Evolutionary conservation across 2,888 invertebrate species (phyloP), one percentile per base, ranked within the genome.

Genomic region (Thymelicus sylvestris): DNA sequence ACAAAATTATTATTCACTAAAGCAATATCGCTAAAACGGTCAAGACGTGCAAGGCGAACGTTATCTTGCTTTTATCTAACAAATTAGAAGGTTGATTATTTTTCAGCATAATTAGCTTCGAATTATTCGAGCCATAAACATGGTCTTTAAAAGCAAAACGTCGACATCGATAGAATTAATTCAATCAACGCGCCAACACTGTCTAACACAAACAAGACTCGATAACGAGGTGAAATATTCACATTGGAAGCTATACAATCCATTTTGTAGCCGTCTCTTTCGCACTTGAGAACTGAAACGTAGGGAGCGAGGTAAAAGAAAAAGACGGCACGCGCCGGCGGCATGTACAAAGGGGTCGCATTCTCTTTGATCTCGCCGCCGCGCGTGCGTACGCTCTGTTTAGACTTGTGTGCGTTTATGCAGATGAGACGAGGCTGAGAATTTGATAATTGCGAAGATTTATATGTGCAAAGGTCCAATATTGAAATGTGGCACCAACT

Each of bases 201-300:
- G 87, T 85, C 92, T 89, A 93, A 92, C 92, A 90, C 92, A 93
- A 93, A 93, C 93, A 93, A 92, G 91, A 88, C 90, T 87, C 90
- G 93, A 92, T 93, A 93, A 93, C 93, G 93, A 93, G 93, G 93
- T 93, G 93, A 93, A 93, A 93, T 93, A 93, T 93, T 92, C 93
- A 93, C 93, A 88, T 91, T 88, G 91, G 89, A 86, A 88, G 86
- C 90, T 90, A 88, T 81, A 90, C 93, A 91, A 90, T 90, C 91
- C 87, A 86, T 80, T 83, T 76, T 85, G 83, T 79, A 79, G 74
- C 83, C 76, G 81, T 91, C 91, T 84, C 88, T 61, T 81, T 93
- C 86, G 79, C 88, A 82, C 92, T 75, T 76, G 75, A 65, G 67
- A 78, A 74, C 78, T 83, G 84, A 82, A 86, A 83, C 78, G 82